phyloP scores from a whole-genome alignment of 1,140 invertebrate genomes.

The Heliconius melpomene region DNA sequence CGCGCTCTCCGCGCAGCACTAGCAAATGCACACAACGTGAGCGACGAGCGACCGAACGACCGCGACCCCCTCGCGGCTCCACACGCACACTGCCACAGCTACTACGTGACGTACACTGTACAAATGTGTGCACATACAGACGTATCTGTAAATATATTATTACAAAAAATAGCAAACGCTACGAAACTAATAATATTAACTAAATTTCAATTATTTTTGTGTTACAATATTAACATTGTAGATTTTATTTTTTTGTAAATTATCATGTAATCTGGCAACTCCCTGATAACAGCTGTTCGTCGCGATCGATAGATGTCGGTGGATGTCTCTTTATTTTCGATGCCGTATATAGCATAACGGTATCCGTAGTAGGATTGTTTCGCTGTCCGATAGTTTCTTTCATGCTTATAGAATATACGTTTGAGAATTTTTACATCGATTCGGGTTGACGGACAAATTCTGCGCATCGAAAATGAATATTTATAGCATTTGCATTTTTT shows the following conservation, averaged over 20 bases:
- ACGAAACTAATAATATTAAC: neutral
- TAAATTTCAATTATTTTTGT: neutral
- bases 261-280: slow-evolving; percentile 52
- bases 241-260: neutral
- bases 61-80: slow-evolving; percentile 52
- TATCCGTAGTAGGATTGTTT: slow-evolving; percentile 74
- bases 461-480: slow-evolving; percentile 49
- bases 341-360: slow-evolving; percentile 72
- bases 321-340: slow-evolving; percentile 77
- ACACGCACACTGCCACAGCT: slow-evolving; percentile 16
- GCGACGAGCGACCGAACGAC: slow-evolving; percentile 41
- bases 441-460: slow-evolving; percentile 60
- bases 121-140: neutral
- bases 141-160: slow-evolving; percentile 1
- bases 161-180: neutral
- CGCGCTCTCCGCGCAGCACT: slow-evolving; percentile 68
- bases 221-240: neutral
- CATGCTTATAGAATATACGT: slow-evolving; percentile 46
- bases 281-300: slow-evolving; percentile 61
- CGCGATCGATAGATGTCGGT: slow-evolving; percentile 79
- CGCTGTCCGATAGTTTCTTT: slow-evolving; percentile 66
- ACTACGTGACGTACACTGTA: neutral
- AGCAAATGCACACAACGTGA: slow-evolving; percentile 65
- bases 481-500: slow-evolving; percentile 45
- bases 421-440: slow-evolving; percentile 55